Base-by-base conservation (phyloP, 2,113 vertebrate species). In the Perognathus longimembris region DNA sequence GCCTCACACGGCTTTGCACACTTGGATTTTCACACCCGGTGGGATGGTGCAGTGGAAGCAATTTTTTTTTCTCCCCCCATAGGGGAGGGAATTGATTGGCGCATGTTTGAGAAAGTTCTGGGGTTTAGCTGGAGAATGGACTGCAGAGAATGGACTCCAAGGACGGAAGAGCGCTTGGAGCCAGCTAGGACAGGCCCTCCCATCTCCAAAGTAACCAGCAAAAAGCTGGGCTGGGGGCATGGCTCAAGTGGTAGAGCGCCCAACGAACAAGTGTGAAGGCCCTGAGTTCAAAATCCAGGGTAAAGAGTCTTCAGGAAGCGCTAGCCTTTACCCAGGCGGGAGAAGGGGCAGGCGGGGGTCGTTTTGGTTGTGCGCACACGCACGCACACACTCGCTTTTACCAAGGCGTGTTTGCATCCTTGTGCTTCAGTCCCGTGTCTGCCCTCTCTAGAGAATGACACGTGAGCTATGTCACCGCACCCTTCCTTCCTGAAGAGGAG, bases 341-440 rank as follows among this genome's bases (percentile, higher is more conserved):
- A n/a, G n/a, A n/a, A n/a, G n/a, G n/a, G n/a, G n/a, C n/a, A n/a
- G n/a, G 21, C 15, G 32, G 11, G 14, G 4, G 8, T 9, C 26
- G 42, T 17, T 2, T 10, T 18, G 80, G 30, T 26, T 40, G 40
- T 40, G 11, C 8, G 9, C 14, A 8, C 0, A 22, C 1, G 1
- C 5, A 11, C 4, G 18, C n/a, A 32, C 34, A n/a, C n/a, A n/a
- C n/a, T n/a, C n/a, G n/a, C 6, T 61, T 83, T 20, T 22, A 26
- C 22, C 5, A 15, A 78, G 89, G 28, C 2, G 20, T 7, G 42
- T 36, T 30, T 57, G 28, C 14, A 10, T 32, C 32, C 54, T 5
- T 2, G 0, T 32, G 22, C 28, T 64, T 76, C 74, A 38, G 11
- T 59, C 67, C 64, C 34, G 1, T n/a, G n/a, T 28, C 20, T 0